Conservation (phyloP, 2,113 vertebrate genomes). For the Podarcis muralis region DNA sequence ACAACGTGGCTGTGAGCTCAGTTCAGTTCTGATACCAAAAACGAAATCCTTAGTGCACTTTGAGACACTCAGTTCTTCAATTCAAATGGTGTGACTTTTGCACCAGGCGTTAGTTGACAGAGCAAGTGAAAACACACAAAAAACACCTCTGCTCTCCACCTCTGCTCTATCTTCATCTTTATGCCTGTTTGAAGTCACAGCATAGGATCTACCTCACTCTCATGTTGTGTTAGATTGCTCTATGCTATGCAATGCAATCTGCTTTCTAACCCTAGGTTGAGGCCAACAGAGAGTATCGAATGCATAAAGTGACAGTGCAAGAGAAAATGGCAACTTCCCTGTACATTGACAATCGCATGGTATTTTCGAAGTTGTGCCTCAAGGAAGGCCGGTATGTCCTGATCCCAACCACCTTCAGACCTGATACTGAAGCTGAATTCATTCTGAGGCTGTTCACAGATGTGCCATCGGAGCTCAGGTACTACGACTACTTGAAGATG, state of each 20-base stretch:
- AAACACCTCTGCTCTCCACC: too few relatives aligned
- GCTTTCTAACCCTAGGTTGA: conserved; percentile 82
- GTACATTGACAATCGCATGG: conserved; percentile 86
- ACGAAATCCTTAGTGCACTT: too few relatives aligned
- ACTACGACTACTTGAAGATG: conserved; percentile 4
- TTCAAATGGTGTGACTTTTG: too few relatives aligned
- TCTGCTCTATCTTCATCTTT: neutral
- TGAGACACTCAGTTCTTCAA: too few relatives aligned
- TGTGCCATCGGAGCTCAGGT: conserved; percentile 86
- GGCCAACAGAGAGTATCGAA: conserved; percentile 86
- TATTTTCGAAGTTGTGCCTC: conserved; percentile 83
- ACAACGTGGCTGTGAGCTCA: too few relatives aligned
- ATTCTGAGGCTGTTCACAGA: conserved; percentile 89
- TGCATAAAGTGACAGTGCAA: conserved; percentile 88
- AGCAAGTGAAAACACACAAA: too few relatives aligned
- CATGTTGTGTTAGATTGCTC: neutral
- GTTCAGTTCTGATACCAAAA: too few relatives aligned
- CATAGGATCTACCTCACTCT: neutral
- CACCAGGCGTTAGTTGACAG: too few relatives aligned
- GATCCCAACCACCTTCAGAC: conserved; percentile 86
- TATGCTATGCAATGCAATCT: neutral
- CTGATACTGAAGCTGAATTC: conserved; percentile 75
- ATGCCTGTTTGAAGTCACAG: fast-evolving
- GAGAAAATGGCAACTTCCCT: conserved; percentile 76
- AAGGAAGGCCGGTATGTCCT: conserved; percentile 86